A percentile compares a stretch with the other conserved stretches of the same genome.
Conservation (phyloP, 1,140 invertebrate genomes). For the Chironomus tepperi region DNA sequence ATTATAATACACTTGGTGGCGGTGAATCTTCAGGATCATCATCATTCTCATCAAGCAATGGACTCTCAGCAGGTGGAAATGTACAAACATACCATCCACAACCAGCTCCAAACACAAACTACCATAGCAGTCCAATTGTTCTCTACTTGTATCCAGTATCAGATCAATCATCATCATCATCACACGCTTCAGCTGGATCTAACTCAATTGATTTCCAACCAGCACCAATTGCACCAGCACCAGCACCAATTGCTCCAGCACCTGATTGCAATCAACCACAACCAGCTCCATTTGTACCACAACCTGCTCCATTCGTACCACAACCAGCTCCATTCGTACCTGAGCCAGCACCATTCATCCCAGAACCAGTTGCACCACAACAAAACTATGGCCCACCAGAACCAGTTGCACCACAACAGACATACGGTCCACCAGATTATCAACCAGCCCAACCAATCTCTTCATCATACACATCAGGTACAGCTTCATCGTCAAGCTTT, state of each 20-base stretch:
- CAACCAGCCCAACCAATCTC: neutral
- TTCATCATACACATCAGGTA: too few species aligned
- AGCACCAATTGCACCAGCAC: neutral
- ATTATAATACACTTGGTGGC: neutral
- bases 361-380: neutral
- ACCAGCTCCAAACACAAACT: neutral
- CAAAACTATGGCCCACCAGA: neutral
- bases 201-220: neutral
- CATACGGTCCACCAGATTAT: neutral
- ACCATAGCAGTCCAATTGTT: neutral
- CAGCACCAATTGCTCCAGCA: neutral
- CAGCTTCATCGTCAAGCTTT: too few species aligned
- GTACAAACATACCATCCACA: constrained; percentile 15
- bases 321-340: neutral
- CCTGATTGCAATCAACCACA: neutral
- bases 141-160: neutral
- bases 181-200: neutral
- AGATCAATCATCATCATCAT: neutral
- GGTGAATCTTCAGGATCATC: neutral
- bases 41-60: neutral
- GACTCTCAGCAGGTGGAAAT: neutral
- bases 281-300: neutral
- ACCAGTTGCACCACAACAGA: neutral
- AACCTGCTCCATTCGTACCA: neutral
- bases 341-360: neutral